phyloP scores from a whole-genome alignment of 2,113 vertebrate species.

The Lanius ludovicianus region DNA sequence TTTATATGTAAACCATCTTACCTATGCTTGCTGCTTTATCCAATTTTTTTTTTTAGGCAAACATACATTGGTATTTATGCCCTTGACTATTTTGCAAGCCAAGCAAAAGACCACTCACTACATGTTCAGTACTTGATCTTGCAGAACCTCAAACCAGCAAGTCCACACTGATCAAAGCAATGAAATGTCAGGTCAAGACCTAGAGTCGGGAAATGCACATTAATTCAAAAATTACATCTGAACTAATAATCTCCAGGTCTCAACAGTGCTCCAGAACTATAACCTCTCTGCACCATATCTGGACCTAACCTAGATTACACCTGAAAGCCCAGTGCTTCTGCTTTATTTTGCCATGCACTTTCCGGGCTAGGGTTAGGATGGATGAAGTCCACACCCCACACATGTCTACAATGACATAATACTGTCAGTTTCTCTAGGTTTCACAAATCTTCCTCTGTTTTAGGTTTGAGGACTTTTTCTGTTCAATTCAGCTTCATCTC shows the following conservation, averaged over 20 bases:
- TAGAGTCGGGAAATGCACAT: neutral
- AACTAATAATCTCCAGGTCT: constrained; percentile 36
- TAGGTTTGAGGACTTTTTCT: fast-evolving
- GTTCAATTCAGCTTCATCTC: neutral
- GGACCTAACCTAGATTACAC: neutral
- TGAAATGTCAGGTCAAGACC: neutral
- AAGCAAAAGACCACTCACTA: neutral
- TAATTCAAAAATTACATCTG: neutral
- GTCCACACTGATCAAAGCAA: neutral
- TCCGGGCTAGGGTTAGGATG: neutral
- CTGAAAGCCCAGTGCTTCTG: neutral
- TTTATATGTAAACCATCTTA: neutral
- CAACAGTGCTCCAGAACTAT: neutral
- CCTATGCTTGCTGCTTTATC: neutral
- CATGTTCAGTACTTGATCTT: neutral
- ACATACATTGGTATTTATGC: neutral
- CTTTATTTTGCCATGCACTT: neutral
- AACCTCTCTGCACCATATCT: neutral
- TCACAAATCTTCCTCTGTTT: neutral
- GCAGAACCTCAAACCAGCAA: neutral
- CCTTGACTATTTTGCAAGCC: neutral
- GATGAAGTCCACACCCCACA: neutral
- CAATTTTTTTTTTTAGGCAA: neutral
- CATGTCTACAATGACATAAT: neutral
- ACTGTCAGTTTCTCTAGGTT: neutral